These are phyloP conservation scores for Enoplosus armatus DNA, from an alignment of 2,797 vertebrate species.

Conservation along the genomic window DNA sequence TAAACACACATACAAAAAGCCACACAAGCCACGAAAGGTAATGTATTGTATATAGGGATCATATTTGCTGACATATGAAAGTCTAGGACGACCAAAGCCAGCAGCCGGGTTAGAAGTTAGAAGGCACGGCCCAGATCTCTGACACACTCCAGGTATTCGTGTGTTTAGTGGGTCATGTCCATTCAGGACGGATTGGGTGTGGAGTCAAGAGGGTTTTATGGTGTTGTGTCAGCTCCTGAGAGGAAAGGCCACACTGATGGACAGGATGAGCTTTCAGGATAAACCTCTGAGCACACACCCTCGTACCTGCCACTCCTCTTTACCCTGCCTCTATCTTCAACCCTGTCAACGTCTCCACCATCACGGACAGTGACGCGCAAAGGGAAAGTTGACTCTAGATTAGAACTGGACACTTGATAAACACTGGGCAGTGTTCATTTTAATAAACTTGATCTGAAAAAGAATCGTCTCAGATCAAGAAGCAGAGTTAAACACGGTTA, in stretches of 20 bases:
- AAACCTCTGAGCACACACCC: constrained; percentile 44
- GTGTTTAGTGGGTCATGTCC: constrained; percentile 40
- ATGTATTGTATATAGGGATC: background rate
- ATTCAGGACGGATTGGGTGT: constrained; percentile 55
- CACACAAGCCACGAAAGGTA: background rate
- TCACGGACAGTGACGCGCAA: background rate
- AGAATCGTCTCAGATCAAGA: background rate
- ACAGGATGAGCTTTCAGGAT: constrained; percentile 67
- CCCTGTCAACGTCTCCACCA: constrained; percentile 4
- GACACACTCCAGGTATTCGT: constrained; percentile 8
- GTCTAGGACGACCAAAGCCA: constrained; percentile 5
- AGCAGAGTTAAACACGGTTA: background rate
- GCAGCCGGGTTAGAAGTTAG: background rate
- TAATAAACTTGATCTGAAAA: background rate
- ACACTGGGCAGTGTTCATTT: background rate
- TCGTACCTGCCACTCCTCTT: constrained; percentile 42
- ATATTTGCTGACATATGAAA: constrained; percentile 8
- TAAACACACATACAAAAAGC: constrained; percentile 8
- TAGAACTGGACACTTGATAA: background rate
- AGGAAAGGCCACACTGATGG: constrained; percentile 52
- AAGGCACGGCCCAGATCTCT: constrained; percentile 1
- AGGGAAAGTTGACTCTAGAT: constrained; percentile 4
- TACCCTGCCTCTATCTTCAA: constrained; percentile 2
- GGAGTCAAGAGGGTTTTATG: constrained; percentile 68
- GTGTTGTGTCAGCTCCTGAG: constrained; percentile 50